Conservation (phyloP, 2,888 invertebrate species). For the Celastrina argiolus region DNA sequence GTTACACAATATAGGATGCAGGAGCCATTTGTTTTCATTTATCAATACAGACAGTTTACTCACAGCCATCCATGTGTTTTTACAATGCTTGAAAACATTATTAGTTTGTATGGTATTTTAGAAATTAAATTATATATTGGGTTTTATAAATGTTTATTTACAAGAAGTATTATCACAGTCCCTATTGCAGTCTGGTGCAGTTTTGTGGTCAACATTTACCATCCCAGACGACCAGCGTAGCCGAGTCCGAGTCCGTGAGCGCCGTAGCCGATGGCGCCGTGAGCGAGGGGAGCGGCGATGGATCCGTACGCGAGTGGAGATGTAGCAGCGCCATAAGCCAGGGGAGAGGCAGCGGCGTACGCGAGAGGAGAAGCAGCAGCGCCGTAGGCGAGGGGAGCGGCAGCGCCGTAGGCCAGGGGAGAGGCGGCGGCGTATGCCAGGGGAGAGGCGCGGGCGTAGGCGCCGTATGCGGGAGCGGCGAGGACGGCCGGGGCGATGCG, state of each 20-base stretch:
- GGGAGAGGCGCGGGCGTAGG: conserved; percentile 27
- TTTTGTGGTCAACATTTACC: no score
- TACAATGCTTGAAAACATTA: no score
- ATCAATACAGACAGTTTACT: no score
- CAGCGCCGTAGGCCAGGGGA: conserved; percentile 32
- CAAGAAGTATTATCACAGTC: background rate
- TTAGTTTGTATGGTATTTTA: no score
- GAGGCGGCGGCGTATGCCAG: conserved; percentile 37
- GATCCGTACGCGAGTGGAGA: conserved; percentile 23
- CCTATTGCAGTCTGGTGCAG: background rate
- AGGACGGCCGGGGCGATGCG: no score
- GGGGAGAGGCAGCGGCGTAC: conserved; percentile 31
- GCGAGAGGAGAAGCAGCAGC: conserved; percentile 32
- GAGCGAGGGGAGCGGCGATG: conserved; percentile 31
- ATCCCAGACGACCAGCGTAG: conserved; percentile 26
- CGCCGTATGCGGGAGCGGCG: conserved; percentile 21
- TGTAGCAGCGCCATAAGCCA: conserved; percentile 35
- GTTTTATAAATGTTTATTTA: background rate
- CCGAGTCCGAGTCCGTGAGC: conserved; percentile 32
- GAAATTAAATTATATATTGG: background rate
- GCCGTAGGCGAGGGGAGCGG: conserved; percentile 20
- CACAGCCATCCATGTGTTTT: no score
- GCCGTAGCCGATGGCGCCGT: conserved; percentile 31
- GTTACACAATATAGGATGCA: no score
- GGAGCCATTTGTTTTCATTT: no score